Conservation (phyloP, 2,113 vertebrate species). For the Tachuris rubrigastra region DNA sequence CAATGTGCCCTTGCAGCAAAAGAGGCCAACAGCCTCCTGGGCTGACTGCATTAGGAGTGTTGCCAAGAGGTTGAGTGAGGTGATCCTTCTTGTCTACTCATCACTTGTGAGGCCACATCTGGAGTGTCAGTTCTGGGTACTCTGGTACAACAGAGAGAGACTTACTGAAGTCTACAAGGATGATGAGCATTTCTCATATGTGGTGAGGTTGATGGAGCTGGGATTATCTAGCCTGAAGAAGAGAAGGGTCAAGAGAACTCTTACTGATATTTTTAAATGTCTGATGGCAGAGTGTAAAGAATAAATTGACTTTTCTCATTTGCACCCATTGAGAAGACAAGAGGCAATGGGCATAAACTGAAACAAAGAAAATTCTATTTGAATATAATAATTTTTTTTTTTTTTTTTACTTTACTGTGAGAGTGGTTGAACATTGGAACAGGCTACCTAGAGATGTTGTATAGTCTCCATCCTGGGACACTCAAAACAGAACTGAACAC, state of each 20-base stretch:
- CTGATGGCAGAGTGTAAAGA: neutral
- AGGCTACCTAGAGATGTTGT: neutral
- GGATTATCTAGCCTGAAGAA: neutral
- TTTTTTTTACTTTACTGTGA: neutral
- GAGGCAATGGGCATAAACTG: neutral
- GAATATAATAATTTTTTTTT: neutral
- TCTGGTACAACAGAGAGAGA: accelerated
- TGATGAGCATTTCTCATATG: neutral
- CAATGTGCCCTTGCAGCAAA: neutral
- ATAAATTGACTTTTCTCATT: neutral
- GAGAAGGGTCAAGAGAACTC: neutral
- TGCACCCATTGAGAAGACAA: neutral
- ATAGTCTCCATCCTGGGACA: neutral
- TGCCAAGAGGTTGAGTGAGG: neutral
- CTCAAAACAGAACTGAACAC: neutral
- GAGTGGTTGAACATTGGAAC: neutral
- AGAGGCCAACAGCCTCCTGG: neutral
- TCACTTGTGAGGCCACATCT: neutral
- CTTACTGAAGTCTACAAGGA: neutral
- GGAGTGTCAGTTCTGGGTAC: neutral
- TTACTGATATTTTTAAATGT: neutral
- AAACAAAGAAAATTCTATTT: neutral
- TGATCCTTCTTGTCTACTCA: neutral
- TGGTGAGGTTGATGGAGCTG: neutral
- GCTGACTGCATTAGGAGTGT: neutral